Base-by-base conservation (phyloP, 2,888 invertebrate species). In the Aphidoletes aphidimyza region DNA sequence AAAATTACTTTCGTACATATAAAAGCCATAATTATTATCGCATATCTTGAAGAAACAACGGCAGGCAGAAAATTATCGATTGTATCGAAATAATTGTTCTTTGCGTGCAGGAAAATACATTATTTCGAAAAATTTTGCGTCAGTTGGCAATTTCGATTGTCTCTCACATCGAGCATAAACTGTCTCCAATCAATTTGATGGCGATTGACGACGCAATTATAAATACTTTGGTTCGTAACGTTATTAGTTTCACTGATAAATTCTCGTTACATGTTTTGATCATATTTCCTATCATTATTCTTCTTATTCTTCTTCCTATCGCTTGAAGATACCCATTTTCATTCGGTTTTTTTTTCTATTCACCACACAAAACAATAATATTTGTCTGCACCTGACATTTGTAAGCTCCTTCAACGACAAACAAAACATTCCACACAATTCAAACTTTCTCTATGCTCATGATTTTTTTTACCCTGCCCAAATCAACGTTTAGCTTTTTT, bases 311-410 rank as follows among this genome's bases (percentile, higher is more conserved):
- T 42, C 14, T 42, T n/a, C n/a, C n/a, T n/a, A n/a, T 26, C 14
- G 30, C 69, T 30, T 69, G 3, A n/a, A 69, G 14, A 69, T 30
- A 69, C 14, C 30, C 30, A 2, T 34, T 30, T 34, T 30, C 30
- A 30, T 6, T 30, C 3, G 11, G 11, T 26, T 1, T 69, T 30
- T 69, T 34, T 1, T 14, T 14, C 37, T 36, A 19, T 81, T 30
- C 69, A 37, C 81, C 81, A 17, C 37, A 81, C 81, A 81, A 81
- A 81, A 81, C 81, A 81, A 81, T 81, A 81, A 81, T 81, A 81
- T 81, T 81, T 81, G 81, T 81, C 81, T 81, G 81, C 81, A 81
- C 19, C 81, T 81, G 81, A 81, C 81, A 81, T 81, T 37, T 81
- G 81, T 81, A 81, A 81, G 81, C 81, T 81, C 1, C n/a, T 37